A percentile compares a stretch with the other conserved stretches of the same genome.
These are phyloP conservation scores for Aldabrachelys gigantea DNA, from an alignment of 2,113 vertebrate species.

Conservation along the genomic window DNA sequence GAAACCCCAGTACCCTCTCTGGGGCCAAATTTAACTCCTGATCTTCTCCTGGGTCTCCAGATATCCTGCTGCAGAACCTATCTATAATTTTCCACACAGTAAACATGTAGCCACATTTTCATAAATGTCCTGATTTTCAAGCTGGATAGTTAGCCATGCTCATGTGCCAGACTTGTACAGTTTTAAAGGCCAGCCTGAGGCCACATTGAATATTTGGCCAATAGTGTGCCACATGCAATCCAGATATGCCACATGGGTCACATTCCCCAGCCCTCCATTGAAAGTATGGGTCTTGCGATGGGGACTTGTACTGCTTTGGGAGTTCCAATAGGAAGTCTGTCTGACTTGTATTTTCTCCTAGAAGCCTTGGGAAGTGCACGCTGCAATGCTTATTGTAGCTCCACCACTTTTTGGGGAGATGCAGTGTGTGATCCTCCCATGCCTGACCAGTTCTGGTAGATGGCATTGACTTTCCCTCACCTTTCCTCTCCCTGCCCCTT, in stretches of 20 bases:
- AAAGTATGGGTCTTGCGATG: constrained; percentile 65
- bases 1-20: background rate
- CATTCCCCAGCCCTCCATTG: constrained; percentile 59
- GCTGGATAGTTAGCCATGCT: background rate
- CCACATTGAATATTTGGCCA: constrained; percentile 18
- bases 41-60: background rate
- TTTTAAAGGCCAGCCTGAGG: background rate
- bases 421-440: constrained; percentile 23
- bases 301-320: constrained; percentile 55
- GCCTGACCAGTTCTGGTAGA: background rate
- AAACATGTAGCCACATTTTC: background rate
- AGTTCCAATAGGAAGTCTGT: constrained; percentile 54
- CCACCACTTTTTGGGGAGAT: background rate
- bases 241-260: constrained; percentile 49
- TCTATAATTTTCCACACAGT: background rate
- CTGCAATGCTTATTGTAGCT: background rate
- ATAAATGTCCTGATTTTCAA: background rate
- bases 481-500: constrained; percentile 28
- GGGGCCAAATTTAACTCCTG: background rate
- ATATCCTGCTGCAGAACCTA: background rate
- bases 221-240: background rate
- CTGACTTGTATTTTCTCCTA: constrained; percentile 71
- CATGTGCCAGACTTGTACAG: background rate
- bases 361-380: constrained; percentile 51
- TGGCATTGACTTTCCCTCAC: background rate